Evolutionary conservation across 1,140 invertebrate species (phyloP), one percentile per base, ranked within the genome.

Genomic region (Drosophila micromelanica): DNA sequence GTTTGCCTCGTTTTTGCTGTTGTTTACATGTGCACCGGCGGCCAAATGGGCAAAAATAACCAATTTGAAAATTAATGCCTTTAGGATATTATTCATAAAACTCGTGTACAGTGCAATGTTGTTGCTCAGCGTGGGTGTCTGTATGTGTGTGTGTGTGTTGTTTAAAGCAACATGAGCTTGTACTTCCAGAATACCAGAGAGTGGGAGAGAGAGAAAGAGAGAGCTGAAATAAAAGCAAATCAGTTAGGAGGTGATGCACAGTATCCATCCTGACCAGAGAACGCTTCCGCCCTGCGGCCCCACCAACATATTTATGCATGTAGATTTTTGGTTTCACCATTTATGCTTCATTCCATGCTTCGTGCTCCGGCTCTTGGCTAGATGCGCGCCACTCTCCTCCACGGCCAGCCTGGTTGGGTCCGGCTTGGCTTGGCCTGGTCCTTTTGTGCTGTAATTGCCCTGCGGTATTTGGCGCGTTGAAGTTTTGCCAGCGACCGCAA

Each of bases 1-100:
- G 30, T 9, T 48, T 32, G 30, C 23, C 35, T 38, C n/a, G 43
- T 37, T 32, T 80, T 76, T 85, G 79, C 72, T 80, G 65, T 82
- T 87, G 84, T 82, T 87, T 89, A 89, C 84, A 89, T 90, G 78
- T 61, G 64, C 72, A 73, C 74, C 82, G 72, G 73, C 75, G 76
- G 71, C 84, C 46, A 77, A 89, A 89, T 89, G 84, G 84, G 30
- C 84, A 80, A 89, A 80, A 89, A 89, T 89, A 89, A 84, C 76
- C 73, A 89, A 89, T 89, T 89, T 89, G 73, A 89, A 87, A 89
- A 89, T 89, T 89, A 89, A 89, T 89, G 84, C 84, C 84, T 78
- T 73, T 38, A 89, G 84, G 84, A 89, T 89, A 89, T 89, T 89
- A 89, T 89, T 89, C 84, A 89, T 89, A 89, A 84, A 89, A 76